Base-by-base conservation (phyloP, 2,797 vertebrate genomes). In the Pangasius larnaudii region DNA sequence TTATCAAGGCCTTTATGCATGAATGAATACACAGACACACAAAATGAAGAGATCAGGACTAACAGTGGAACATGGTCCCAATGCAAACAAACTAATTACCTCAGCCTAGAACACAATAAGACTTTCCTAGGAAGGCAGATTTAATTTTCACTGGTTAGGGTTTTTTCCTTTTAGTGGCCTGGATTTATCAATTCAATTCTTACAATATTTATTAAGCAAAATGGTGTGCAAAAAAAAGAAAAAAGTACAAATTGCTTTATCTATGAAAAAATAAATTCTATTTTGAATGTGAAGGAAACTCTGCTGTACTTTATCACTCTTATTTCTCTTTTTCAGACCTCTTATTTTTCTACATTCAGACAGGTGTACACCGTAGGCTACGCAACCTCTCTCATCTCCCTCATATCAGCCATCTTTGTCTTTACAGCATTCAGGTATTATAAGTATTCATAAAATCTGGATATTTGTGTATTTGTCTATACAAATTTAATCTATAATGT, bases 341-440 rank as follows among this genome's bases (percentile, higher is more conserved):
- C 92, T 82, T 97, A 97, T 94, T 97, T 96, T 88, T 96, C 95
- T 69, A 95, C 94, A 0, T 97, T 97, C 94, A 96, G 94, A 92
- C 93, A 95, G 77, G 95, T 96, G 75, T 97, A 97, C 92, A 96
- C 95, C 1, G 96, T 94, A 39, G 96, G 96, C 69, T 96, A 97
- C 0, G 95, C 96, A 78, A 96, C 96, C 56, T 97, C 96, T 0
- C 95, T 97, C 84, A 91, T 96, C 93, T 96, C 95, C 77, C 95
- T 97, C 86, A 95, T 96, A 61, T 95, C 94, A 7, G 96, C 96
- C 87, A 95, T 96, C 4, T 94, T 93, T 86, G 95, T 96, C 90
- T 95, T 97, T 80, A 93, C 94, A 51, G 95, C 93, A 53, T 96
- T 96, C 94, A 96, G 96, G 96, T 97, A 91, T 59, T 53, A 8